Base-by-base conservation (phyloP, 2,113 vertebrate species). In the Nipponia nippon region DNA sequence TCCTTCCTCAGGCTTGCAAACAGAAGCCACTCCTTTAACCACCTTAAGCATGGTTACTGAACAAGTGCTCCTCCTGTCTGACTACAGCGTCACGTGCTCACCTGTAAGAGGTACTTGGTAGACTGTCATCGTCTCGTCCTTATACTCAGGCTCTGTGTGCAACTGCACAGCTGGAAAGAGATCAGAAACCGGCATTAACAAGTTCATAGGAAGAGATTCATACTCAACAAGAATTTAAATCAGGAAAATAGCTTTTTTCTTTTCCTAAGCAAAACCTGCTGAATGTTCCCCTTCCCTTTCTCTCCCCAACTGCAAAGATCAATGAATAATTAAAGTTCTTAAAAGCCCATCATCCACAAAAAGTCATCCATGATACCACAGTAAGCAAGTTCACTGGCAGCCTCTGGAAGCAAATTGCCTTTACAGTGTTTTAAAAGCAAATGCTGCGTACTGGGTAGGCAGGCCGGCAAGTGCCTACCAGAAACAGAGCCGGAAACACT, bases 91-190 rank as follows among this genome's bases (percentile, higher is more conserved):
- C 79, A 20, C 3, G 3, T 15, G 98, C 99, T 98, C 96, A 99
- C 99, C 98, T 83, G 98, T 96, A 50, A 99, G 96, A 11, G 99
- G 99, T 47, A 99, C 96, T 27, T 99, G 99, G 72, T 85, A 42
- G 55, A 99, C 99, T 0, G 98, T 98, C 98, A 99, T 98, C 0
- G 98, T 99, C 79, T 99, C 98, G 3, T 99, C 98, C 79, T 96
- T 97, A 67, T 98, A 99, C 32, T 98, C 98, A 0, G 98, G 94
- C 11, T 98, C 98, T 8, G 98, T 98, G 96, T 98, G 97, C 56
- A 98, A 55, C 2, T 98, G 97, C 67, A 99, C 98, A 12, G 97
- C 98, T 99, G 49, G 10, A 25, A 62, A 89, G 38, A 92, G 46
- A 77, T 2, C 44, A 95, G 22, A 66, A n/a, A 0, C 20, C 4